Evolutionary conservation across 2,888 invertebrate species (phyloP), one percentile per base, ranked within the genome.

Genomic region (Erebia palarica): DNA sequence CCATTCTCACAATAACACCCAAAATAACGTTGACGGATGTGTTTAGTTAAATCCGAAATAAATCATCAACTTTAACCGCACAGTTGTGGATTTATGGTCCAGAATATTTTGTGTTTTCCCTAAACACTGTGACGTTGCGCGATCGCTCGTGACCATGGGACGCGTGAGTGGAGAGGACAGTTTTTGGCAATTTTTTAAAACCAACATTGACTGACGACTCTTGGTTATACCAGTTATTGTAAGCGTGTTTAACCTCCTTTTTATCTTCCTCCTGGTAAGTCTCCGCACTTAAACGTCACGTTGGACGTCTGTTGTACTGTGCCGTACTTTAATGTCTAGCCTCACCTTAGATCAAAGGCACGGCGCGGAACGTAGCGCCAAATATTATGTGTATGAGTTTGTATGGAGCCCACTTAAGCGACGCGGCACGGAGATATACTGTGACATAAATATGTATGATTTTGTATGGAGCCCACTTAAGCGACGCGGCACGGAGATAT

Each of bases 181-280:
- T 73, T 71, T 74, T 71, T 49, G 61, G 73, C 58, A 71, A 69
- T 72, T 73, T 74, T 75, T 70, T 70, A 63, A 72, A 71, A 42
- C 65, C 53, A 66, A 69, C 65, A 65, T 44, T 69, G 72, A 61
- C 64, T 73, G 72, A 75, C 61, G 69, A 69, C 57, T 55, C 27
- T 49, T 60, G 16, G 69, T 21, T n/a, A 58, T 44, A 60, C 67
- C 18, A 57, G 63, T 61, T 71, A 49, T 27, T 27, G 73, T 53
- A 14, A n/a, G 1, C 3, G 16, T 27, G 44, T 59, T 73, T 11
- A 10, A 59, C 14, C 63, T 27, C 55, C 10, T 36, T 7, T 36
- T 36, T 36, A 7, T 36, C 36, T 36, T 36, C 36, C 36, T 36
- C 5, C 36, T 36, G 36, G 36, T 36, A 7, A 7, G 36, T 36